Conservation (phyloP, 2,113 vertebrate genomes). For the Xiphophorus maculatus region DNA sequence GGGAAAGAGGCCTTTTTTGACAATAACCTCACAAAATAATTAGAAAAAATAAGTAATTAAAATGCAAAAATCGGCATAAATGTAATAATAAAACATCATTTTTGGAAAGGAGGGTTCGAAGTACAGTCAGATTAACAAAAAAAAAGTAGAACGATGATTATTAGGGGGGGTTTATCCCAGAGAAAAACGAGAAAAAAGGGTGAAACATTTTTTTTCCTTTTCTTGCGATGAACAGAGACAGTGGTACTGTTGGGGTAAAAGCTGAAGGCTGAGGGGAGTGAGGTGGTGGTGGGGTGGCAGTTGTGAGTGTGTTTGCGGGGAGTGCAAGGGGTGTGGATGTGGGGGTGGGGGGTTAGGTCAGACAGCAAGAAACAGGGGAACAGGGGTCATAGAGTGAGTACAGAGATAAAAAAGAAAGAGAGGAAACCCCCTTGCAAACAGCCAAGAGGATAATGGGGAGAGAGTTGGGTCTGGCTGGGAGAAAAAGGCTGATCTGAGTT, state of each 20-base stretch:
- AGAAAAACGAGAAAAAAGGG: constrained; percentile 37
- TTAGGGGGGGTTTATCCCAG: constrained; percentile 18
- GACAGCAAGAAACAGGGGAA: constrained; percentile 80
- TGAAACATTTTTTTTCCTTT: constrained; percentile 27
- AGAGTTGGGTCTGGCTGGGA: constrained; percentile 53
- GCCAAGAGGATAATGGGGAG: constrained; percentile 59
- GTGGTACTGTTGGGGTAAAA: constrained; percentile 62
- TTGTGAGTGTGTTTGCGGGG: constrained; percentile 59
- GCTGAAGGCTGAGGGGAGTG: constrained; percentile 44
- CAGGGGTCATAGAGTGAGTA: constrained; percentile 82
- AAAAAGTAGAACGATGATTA: constrained; percentile 34
- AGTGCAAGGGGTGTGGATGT: constrained; percentile 46
- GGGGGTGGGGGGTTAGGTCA: constrained; percentile 67
- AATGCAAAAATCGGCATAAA: background rate
- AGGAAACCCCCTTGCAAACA: constrained; percentile 74
- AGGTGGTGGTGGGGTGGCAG: constrained; percentile 31
- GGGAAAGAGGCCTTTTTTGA: constrained; percentile 29
- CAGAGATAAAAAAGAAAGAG: constrained; percentile 77
- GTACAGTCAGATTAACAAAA: background rate
- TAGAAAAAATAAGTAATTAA: background rate
- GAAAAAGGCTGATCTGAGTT: constrained; percentile 50
- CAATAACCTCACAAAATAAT: constrained; percentile 30
- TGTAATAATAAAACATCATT: background rate
- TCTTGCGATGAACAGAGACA: constrained; percentile 59
- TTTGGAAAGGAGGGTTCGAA: constrained; percentile 23